A percentile compares a stretch with the other conserved stretches of the same genome.
Evolutionary conservation across 2,888 invertebrate genomes (phyloP).

Genomic region (Chrysomela aeneicollis): DNA sequence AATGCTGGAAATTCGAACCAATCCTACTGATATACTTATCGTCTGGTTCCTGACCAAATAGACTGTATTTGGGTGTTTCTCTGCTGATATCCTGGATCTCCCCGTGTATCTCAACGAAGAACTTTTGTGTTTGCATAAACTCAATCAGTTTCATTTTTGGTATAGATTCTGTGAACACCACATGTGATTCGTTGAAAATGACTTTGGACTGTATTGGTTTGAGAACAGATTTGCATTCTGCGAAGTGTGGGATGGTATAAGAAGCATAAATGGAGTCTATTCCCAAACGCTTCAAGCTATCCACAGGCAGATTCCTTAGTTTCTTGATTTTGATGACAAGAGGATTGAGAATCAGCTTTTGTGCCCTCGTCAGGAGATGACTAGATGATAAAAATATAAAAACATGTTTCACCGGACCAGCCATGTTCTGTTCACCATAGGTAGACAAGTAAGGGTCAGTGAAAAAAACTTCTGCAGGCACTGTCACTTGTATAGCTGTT

Average conservation of each 20-base stretch:
- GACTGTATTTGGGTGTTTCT: constrained; percentile 7
- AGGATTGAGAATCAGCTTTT: constrained; percentile 46
- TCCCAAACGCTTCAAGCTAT: constrained; percentile 36
- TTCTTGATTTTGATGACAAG: constrained; percentile 46
- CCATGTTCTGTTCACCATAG: constrained; percentile 29
- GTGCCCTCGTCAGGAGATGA: constrained; percentile 42
- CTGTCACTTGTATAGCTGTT: constrained; percentile 25
- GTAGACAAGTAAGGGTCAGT: constrained; percentile 38
- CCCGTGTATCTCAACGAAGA: constrained; percentile 42
- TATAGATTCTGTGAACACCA: constrained; percentile 42
- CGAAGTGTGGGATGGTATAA: constrained; percentile 42
- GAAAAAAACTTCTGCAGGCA: constrained; percentile 46
- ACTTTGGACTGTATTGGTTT: constrained; percentile 39
- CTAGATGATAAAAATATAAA: constrained; percentile 37
- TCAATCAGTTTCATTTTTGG: constrained; percentile 45
- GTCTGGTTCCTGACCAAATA: constrained; percentile 32
- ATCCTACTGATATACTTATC: constrained; percentile 27
- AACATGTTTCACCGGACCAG: constrained; percentile 25
- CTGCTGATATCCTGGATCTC: constrained; percentile 6
- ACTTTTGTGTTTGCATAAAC: constrained; percentile 39
- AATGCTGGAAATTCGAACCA: constrained; percentile 21
- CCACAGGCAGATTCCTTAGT: constrained; percentile 43
- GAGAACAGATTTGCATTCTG: constrained; percentile 34
- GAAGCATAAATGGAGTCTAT: constrained; percentile 27
- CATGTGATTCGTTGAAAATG: constrained; percentile 44